phyloP scores from a whole-genome alignment of 2,797 vertebrate species.

The Xenentodon cancila region DNA sequence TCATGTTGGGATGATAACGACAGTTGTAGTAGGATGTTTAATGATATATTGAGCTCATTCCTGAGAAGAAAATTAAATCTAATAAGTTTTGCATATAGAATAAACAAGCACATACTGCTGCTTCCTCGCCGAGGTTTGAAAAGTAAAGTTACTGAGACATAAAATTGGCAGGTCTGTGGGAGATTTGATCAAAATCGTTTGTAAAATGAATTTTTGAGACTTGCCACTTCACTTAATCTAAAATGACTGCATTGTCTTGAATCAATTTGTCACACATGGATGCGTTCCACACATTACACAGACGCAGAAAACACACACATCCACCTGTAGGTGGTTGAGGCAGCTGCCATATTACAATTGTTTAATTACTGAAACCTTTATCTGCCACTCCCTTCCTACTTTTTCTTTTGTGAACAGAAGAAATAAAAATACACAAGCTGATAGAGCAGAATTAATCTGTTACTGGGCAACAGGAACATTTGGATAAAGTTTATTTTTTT shows the following conservation, averaged over 20 bases:
- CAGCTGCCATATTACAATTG: constrained; percentile 15
- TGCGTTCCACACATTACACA: constrained; percentile 14
- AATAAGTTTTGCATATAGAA: constrained; percentile 1
- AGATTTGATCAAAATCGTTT: constrained; percentile 59
- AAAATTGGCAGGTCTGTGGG: constrained; percentile 48
- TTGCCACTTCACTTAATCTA: constrained; percentile 56
- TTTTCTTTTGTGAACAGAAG: neutral
- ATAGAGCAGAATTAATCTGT: constrained; percentile 1
- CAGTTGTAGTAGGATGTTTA: neutral
- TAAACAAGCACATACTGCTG: neutral
- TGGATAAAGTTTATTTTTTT: constrained; percentile 16
- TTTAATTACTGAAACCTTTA: constrained; percentile 23
- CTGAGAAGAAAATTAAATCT: neutral
- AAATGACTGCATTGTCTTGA: constrained; percentile 55
- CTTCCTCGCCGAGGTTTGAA: constrained; percentile 22
- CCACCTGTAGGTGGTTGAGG: constrained; percentile 4
- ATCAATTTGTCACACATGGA: constrained; percentile 44
- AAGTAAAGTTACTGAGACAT: constrained; percentile 27
- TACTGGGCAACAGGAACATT: constrained; percentile 3
- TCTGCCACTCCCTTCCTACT: neutral
- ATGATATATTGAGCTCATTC: constrained; percentile 2
- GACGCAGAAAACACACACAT: constrained; percentile 20
- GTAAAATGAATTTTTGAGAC: constrained; percentile 50
- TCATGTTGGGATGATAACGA: too few species aligned
- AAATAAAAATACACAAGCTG: neutral